Percentiles rank a stretch among this genome's conserved stretches.
These are phyloP conservation scores for Sarotherodon lohbergeri DNA, from an alignment of 2,113 vertebrate species.

Conservation along the genomic window DNA sequence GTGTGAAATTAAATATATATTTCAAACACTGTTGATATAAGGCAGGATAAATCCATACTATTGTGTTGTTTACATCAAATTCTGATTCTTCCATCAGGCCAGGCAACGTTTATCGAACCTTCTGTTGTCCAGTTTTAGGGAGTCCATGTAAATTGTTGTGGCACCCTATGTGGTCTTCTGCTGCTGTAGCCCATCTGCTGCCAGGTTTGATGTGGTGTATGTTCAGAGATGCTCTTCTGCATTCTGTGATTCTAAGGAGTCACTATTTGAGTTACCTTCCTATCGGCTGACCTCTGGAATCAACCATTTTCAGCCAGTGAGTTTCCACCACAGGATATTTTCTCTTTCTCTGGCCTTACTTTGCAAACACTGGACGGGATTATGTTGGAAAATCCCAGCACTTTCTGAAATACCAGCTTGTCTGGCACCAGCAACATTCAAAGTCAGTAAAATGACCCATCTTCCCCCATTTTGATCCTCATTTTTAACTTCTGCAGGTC, in stretches of 20 bases:
- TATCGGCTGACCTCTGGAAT: not conserved
- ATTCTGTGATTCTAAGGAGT: not conserved
- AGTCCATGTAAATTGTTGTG: not conserved
- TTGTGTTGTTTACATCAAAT: not conserved
- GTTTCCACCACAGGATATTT: not conserved
- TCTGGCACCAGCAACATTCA: not conserved
- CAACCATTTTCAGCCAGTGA: not conserved
- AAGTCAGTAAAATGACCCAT: not conserved
- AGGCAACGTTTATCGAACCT: not conserved
- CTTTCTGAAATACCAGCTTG: not conserved
- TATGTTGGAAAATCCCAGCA: not conserved
- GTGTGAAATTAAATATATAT: too few species aligned
- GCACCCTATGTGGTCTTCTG: not conserved
- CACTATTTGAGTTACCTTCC: not conserved
- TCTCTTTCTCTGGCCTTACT: not conserved
- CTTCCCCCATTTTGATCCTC: not conserved
- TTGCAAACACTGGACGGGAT: not conserved
- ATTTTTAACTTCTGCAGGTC: not conserved
- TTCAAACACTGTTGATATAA: too few species aligned
- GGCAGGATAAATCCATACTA: too few species aligned
- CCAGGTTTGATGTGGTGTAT: not conserved
- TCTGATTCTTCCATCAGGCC: not conserved
- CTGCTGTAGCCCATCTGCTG: not conserved
- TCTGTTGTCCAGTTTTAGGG: not conserved
- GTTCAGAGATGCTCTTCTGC: not conserved